Conservation (phyloP, 2,113 vertebrate species). For the Genyomyrus donnyi region DNA sequence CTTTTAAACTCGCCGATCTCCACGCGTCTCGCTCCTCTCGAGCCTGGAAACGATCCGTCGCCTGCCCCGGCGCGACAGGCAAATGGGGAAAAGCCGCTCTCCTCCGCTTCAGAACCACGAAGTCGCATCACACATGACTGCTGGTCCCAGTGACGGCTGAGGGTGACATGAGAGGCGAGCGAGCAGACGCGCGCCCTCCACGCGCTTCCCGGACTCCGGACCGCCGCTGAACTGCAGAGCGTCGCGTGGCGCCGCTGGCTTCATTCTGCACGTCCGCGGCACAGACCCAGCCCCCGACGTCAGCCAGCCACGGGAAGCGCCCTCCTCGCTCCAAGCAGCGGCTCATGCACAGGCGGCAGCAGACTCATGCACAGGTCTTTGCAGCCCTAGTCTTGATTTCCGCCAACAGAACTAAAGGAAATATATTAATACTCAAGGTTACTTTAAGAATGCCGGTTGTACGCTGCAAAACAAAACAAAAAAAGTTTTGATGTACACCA, state of each 20-base stretch:
- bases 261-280: constrained; percentile 3
- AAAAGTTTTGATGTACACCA: background rate
- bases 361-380: background rate
- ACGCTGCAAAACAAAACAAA: background rate
- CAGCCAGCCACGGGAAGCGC: background rate
- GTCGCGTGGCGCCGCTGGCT: constrained; percentile 15
- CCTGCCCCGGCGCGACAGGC: constrained; percentile 26
- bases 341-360: background rate
- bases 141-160: background rate
- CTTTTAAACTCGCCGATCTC: constrained; percentile 47
- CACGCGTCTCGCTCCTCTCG: background rate
- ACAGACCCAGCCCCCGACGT: constrained; percentile 19
- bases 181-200: background rate
- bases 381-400: no score
- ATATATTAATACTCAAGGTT: background rate
- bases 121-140: constrained; percentile 18
- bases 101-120: background rate
- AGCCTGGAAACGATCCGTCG: constrained; percentile 17
- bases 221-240: background rate
- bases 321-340: background rate
- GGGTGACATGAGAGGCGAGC: background rate
- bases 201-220: background rate
- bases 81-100: constrained; percentile 3
- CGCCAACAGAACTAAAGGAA: background rate
- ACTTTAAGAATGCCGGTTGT: background rate